These are phyloP conservation scores for Parnassius mnemosyne DNA, from an alignment of 2,888 invertebrate genomes.

Conservation along the genomic window DNA sequence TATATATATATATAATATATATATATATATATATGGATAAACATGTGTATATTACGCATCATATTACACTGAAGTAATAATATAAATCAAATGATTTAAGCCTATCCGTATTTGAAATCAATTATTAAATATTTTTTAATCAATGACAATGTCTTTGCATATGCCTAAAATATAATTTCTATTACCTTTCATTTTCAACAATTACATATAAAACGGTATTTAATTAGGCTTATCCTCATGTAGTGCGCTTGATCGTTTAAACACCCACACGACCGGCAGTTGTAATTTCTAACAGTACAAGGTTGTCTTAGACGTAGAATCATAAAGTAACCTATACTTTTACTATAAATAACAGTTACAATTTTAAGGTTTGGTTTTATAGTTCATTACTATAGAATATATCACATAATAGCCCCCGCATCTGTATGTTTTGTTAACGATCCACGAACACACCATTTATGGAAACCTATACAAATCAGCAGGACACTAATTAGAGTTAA, in stretches of 20 bases:
- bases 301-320: constrained; percentile 1
- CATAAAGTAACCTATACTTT: neutral
- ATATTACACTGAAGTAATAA: too few species aligned
- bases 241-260: constrained; percentile 10
- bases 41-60: too few species aligned
- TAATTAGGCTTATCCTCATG: constrained; percentile 18
- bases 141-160: neutral
- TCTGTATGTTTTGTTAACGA: constrained; percentile 21
- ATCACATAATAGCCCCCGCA: neutral
- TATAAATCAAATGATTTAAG: too few species aligned
- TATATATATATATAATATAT: too few species aligned
- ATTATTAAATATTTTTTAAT: neutral
- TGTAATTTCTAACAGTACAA: constrained; percentile 19
- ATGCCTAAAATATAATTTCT: constrained; percentile 4
- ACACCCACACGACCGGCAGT: constrained; percentile 13
- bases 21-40: too few species aligned
- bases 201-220: constrained; percentile 13
- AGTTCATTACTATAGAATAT: neutral
- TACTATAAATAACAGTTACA: constrained; percentile 14
- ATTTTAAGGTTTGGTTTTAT: constrained; percentile 1
- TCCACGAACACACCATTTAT: constrained; percentile 24
- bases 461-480: constrained; percentile 18
- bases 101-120: too few species aligned
- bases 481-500: constrained; percentile 25
- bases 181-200: constrained; percentile 1